Evolutionary conservation across 2,113 vertebrate genomes (phyloP).

Genomic region (Colistium nudipinnis): DNA sequence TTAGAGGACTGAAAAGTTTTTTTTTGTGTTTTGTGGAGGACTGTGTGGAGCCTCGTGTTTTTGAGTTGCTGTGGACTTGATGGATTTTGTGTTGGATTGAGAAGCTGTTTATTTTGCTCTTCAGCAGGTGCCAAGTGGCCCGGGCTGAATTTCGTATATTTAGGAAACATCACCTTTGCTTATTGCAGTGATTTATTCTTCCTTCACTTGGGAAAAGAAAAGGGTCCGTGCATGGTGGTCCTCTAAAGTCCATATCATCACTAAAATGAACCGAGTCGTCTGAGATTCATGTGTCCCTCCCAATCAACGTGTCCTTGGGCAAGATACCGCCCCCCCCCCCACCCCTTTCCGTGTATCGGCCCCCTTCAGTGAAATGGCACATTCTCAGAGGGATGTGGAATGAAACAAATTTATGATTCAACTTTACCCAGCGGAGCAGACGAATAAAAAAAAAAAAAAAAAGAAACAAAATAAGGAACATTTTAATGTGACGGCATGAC

Average conservation of each 20-base stretch:
- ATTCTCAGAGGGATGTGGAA: slow-evolving; percentile 20
- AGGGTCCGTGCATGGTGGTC: slow-evolving; percentile 11
- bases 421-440: slow-evolving; percentile 30
- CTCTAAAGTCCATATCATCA: slow-evolving; percentile 29
- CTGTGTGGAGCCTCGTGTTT: no score
- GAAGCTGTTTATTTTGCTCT: no score
- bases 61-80: no score
- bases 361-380: slow-evolving; percentile 24
- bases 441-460: background rate
- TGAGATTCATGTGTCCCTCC: slow-evolving; percentile 34
- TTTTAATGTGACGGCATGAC: slow-evolving; percentile 24
- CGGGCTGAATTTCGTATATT: slow-evolving; percentile 22
- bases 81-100: no score
- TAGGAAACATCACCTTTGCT: slow-evolving; percentile 7
- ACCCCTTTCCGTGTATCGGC: slow-evolving; percentile 25
- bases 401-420: slow-evolving; percentile 51
- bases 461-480: slow-evolving; percentile 12
- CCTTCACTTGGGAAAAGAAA: background rate
- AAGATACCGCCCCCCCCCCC: slow-evolving; percentile 17
- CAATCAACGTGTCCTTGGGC: slow-evolving; percentile 57
- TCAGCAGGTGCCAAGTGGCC: no score
- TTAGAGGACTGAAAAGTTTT: no score
- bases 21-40: no score
- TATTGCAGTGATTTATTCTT: slow-evolving; percentile 1
- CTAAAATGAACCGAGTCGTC: slow-evolving; percentile 34